Evolutionary conservation across 2,888 invertebrate species (phyloP).

Genomic region (Pristionchus mayeri): DNA sequence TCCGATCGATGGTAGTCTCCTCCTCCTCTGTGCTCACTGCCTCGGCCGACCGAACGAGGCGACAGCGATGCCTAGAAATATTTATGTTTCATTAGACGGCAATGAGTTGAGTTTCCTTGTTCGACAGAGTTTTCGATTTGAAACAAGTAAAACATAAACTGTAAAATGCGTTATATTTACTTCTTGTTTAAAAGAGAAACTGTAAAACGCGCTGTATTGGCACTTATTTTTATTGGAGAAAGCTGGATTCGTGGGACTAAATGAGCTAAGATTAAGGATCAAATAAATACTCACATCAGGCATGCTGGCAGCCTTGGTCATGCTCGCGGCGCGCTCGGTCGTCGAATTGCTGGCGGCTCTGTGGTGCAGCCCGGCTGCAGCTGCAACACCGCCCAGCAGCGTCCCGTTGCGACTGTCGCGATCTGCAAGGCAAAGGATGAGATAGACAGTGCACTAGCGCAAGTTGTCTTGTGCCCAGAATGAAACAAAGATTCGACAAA

Average conservation of each 20-base stretch:
- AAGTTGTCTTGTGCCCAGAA: no score
- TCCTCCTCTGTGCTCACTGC: neutral
- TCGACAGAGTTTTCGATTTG: no score
- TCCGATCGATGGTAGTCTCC: constrained; percentile 30
- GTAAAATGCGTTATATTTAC: neutral
- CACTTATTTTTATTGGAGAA: no score
- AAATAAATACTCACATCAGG: constrained; percentile 65
- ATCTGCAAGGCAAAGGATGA: constrained; percentile 22
- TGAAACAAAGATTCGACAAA: no score
- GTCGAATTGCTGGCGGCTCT: neutral
- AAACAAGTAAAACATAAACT: no score
- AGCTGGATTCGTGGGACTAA: no score
- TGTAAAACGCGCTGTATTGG: neutral
- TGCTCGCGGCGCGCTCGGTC: constrained; percentile 29
- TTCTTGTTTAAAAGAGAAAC: neutral
- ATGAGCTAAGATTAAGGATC: no score
- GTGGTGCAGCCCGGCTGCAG: neutral
- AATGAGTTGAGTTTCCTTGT: neutral
- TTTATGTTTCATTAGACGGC: neutral
- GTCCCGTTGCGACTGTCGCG: constrained; percentile 40
- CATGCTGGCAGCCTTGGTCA: constrained; percentile 68
- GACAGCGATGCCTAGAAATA: constrained; percentile 1
- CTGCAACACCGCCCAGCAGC: constrained; percentile 19
- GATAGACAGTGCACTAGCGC: no score
- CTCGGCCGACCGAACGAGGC: neutral